Percentiles rank a stretch among this genome's conserved stretches.
Evolutionary conservation across 2,888 invertebrate species (phyloP).

Genomic region (Copidosoma aretas): DNA sequence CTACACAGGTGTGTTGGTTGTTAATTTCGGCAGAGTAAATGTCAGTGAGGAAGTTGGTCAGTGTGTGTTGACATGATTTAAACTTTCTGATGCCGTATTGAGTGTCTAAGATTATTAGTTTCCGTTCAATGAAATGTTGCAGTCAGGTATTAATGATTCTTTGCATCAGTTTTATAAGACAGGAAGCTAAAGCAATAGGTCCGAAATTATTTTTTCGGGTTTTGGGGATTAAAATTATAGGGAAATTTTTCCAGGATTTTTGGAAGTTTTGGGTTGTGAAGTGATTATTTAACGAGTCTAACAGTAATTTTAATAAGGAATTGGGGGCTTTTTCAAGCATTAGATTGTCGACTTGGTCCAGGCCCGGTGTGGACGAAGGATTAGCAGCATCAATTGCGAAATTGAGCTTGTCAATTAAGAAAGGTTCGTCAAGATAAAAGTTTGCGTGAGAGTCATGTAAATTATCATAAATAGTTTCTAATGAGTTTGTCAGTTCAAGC

Average conservation of each 20-base stretch:
- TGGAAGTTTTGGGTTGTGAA: neutral
- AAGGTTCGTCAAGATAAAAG: neutral
- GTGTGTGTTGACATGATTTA: neutral
- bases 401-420: neutral
- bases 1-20: neutral
- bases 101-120: neutral
- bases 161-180: conserved; percentile 1
- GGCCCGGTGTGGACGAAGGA: neutral
- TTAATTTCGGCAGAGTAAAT: neutral
- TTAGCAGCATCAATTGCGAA: neutral
- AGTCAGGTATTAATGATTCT: conserved; percentile 12
- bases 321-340: conserved; percentile 1
- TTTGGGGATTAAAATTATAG: conserved; percentile 4
- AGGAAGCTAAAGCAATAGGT: conserved; percentile 3
- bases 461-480: no score
- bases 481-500: no score
- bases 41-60: neutral
- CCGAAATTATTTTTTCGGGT: neutral
- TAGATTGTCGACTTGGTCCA: conserved; percentile 5
- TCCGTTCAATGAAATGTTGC: neutral
- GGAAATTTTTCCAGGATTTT: conserved; percentile 2
- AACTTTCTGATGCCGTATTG: conserved; percentile 2
- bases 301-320: neutral
- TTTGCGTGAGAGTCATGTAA: no score
- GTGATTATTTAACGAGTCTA: neutral